These are phyloP conservation scores for Pterois miles DNA, from an alignment of 2,797 vertebrate species.

Conservation along the genomic window DNA sequence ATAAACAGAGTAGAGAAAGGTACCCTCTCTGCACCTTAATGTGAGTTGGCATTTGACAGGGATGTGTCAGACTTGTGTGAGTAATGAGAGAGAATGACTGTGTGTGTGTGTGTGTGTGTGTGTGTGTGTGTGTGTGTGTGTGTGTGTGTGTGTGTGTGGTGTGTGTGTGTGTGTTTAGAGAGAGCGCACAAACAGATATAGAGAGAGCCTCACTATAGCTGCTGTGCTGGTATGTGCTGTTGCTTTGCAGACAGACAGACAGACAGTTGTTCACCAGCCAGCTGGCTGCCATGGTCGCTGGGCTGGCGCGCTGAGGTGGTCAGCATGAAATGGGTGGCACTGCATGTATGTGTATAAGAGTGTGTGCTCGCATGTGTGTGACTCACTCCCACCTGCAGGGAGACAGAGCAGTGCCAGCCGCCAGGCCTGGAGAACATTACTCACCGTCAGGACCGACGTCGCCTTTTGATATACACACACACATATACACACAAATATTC, in stretches of 20 bases:
- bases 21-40: conserved; percentile 66
- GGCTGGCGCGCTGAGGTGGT: conserved; percentile 70
- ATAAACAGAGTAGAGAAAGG: conserved; percentile 49
- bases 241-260: conserved; percentile 57
- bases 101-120: conserved; percentile 40
- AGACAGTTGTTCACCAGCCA: conserved; percentile 72
- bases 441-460: conserved; percentile 77
- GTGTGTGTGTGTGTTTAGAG: conserved; percentile 11
- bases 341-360: conserved; percentile 10
- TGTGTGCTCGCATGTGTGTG: conserved; percentile 46
- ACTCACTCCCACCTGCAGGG: conserved; percentile 82
- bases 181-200: conserved; percentile 7
- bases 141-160: conserved; percentile 41
- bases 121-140: conserved; percentile 25
- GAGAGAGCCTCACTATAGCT: conserved; percentile 29
- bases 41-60: conserved; percentile 72
- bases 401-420: conserved; percentile 75
- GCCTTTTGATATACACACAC: conserved; percentile 60
- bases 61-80: conserved; percentile 74
- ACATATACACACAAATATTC: conserved; percentile 40
- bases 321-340: conserved; percentile 61
- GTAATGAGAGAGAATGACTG: conserved; percentile 70
- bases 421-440: conserved; percentile 80
- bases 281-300: conserved; percentile 67
- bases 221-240: conserved; percentile 64